Conservation (phyloP, 2,113 vertebrate genomes). For the Serilophus lunatus region DNA sequence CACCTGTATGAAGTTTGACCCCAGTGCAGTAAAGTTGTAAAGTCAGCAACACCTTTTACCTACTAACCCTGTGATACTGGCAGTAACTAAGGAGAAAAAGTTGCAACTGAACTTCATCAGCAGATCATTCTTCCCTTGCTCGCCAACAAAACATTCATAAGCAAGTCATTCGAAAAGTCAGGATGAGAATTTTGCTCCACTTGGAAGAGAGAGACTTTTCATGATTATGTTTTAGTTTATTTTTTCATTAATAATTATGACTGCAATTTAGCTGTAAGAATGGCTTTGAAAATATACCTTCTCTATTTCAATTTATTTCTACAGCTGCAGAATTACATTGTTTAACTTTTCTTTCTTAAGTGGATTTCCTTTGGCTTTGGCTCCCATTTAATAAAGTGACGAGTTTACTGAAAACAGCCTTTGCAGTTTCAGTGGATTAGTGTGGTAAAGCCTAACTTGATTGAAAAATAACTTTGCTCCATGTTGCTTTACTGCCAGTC, state of each 20-base stretch:
- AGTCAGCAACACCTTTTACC: neutral
- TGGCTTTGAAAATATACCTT: constrained; percentile 20
- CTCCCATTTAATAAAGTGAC: constrained; percentile 60
- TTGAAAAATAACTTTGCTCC: constrained; percentile 74
- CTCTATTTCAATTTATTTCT: constrained; percentile 41
- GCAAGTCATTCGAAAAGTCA: neutral
- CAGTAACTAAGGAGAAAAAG: neutral
- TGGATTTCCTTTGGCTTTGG: constrained; percentile 50
- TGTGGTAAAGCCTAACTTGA: constrained; percentile 69
- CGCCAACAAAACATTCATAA: neutral
- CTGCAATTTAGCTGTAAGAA: neutral
- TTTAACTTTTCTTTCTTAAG: constrained; percentile 40
- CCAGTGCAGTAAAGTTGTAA: neutral
- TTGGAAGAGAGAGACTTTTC: neutral
- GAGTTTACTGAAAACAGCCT: constrained; percentile 52
- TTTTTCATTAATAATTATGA: constrained; percentile 3
- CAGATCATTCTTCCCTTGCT: neutral
- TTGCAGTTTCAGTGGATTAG: constrained; percentile 66
- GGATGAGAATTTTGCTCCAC: neutral
- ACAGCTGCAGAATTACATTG: constrained; percentile 51
- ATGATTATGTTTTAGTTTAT: neutral
- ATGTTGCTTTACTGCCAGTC: constrained; percentile 37
- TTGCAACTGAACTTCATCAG: neutral
- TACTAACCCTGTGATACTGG: neutral
- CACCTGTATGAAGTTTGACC: neutral